Evolutionary conservation across 2,113 vertebrate genomes (phyloP), one percentile per base, ranked within the genome.

Genomic region (Eonycteris spelaea): DNA sequence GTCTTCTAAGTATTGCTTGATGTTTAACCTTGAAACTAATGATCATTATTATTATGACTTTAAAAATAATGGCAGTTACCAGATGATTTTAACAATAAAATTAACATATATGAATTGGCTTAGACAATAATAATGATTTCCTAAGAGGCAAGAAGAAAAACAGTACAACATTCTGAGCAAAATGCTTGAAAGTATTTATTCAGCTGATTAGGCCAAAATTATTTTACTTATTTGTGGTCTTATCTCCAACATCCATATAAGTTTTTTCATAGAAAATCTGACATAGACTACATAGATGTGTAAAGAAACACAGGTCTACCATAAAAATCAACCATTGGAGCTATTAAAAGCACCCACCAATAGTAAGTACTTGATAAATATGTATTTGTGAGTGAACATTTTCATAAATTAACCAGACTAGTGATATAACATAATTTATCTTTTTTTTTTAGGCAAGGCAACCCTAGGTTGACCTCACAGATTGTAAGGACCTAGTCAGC

Each of bases 1-100:
- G 48, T 86, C 15, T 73, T 75, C 65, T 85, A 77, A 71, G 2
- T 93, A 59, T 90, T 71, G 48, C 9, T 53, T 91, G 45, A 78
- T 73, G 61, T 97, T 93, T 86, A 84, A 73, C 11, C 19, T 40
- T 95, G 19, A 86, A 80, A 16, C 9, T 91, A 77, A 45, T 74
- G 13, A 90, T 93, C 35, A 80, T 94, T 92, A 57, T 73, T 79
- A 74, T 65, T 89, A 30, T 85, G 45, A 91, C 33, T 88, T 91
- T 3, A 48, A 92, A 95, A 93, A 73, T 57, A 75, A 75, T 78
- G 10, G 28, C 24, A 94, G 53, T 74, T 93, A 85, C n/a, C 35
- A 86, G 48, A 61, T 95, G 38, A 86, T 93, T 67, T 95, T 89
- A 78, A 43, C 5, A 71, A 26, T 75, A 75, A 95, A 95, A 55